Evolutionary conservation across 2,797 vertebrate species (phyloP).

Genomic region (Myotis vivesi): DNA sequence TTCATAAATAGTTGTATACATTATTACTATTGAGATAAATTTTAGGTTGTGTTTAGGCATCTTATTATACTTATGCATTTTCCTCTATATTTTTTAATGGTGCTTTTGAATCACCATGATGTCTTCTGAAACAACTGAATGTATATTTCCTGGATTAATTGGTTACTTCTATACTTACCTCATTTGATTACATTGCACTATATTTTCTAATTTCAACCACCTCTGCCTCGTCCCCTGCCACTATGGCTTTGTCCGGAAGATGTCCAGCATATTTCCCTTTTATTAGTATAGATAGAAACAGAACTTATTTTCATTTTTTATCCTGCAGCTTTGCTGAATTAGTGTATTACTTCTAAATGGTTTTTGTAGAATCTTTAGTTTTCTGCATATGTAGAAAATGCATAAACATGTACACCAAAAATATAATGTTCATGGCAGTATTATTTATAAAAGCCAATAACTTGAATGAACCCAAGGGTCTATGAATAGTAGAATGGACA

Average conservation of each 20-base stretch:
- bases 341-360: neutral
- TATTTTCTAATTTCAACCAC: neutral
- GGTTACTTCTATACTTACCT: neutral
- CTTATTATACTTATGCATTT: slow-evolving; percentile 1
- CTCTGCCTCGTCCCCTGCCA: no score
- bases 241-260: no score
- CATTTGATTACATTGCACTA: neutral
- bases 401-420: neutral
- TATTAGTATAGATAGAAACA: neutral
- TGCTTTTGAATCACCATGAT: neutral
- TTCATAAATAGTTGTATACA: neutral
- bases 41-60: slow-evolving; percentile 41
- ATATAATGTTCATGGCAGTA: neutral
- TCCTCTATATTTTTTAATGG: slow-evolving; percentile 39
- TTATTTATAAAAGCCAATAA: neutral
- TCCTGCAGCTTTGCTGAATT: neutral
- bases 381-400: neutral
- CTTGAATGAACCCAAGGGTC: neutral
- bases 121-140: neutral
- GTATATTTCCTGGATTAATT: neutral
- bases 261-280: no score
- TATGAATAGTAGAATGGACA: neutral
- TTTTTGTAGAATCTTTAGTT: neutral
- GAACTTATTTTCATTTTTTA: neutral
- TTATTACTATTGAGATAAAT: slow-evolving; percentile 7